Base-by-base conservation (phyloP, 2,113 vertebrate species). In the Nanorana parkeri region DNA sequence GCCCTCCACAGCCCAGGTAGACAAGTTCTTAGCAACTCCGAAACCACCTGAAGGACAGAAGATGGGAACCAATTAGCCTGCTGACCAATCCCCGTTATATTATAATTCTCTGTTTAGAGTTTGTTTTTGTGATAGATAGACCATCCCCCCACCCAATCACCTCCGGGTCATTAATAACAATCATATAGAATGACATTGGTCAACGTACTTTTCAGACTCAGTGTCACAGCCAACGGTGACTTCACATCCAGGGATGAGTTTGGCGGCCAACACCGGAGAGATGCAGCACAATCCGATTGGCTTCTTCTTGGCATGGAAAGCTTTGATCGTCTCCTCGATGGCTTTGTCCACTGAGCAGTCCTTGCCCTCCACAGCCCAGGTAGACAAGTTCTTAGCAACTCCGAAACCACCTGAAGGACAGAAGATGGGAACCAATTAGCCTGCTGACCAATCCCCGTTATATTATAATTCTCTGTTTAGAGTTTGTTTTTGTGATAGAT, bases 201-300 rank as follows among this genome's bases (percentile, higher is more conserved):
- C n/a, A 21, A 91, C 94, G 89, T 74, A 94, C 94, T 85, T 90
- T 71, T 94, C 91, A 56, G 93, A 92, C 87, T 95, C 90, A 0
- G 85, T 92, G 89, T 96, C 95, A 0, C 92, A 90, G 1, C 95
- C 95, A 60, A 97, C 90, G 0, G 95, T 97, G 78, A 97, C 75
- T 88, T 97, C 96, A 0, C 96, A 97, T 3, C 95, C 95, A 0
- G 95, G 95, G 80, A 96, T 87, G 82, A 93, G 71, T 81, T 96
- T 97, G 68, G 94, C 94, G 20, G 96, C 96, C 41, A 96, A 91
- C 67, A 97, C 85, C 0, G 96, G 94, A 16, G 96, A 89, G 47
- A 97, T 96, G 88, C 96, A 96, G 87, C 95, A 97, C 81, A 97
- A 90, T n/a, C 93, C 96, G 20, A 96, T 88, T 24, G 96, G 95